phyloP scores from a whole-genome alignment of 2,888 invertebrate genomes.

The Rhagium mordax region DNA sequence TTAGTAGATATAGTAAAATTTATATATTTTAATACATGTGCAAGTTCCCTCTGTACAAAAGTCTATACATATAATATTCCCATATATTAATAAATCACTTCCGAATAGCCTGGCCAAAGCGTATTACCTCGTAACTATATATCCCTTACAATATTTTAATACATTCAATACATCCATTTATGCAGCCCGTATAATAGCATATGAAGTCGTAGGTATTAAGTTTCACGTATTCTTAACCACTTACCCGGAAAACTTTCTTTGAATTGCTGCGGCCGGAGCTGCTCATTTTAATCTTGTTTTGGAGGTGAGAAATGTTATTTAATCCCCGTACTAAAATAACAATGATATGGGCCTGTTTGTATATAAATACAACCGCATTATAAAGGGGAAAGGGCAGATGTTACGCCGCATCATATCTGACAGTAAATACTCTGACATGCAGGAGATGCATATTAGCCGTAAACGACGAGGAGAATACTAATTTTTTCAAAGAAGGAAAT shows the following conservation, averaged over 20 bases:
- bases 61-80: too few species aligned
- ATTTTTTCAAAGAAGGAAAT: too few species aligned
- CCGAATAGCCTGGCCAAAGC: not conserved
- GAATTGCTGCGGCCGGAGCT: slow-evolving; percentile 46
- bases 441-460: not conserved
- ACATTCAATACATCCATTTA: not conserved
- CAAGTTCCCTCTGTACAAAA: too few species aligned
- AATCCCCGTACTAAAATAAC: slow-evolving; percentile 52
- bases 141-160: not conserved
- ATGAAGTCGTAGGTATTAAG: slow-evolving; percentile 39
- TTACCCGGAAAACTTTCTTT: slow-evolving; percentile 47
- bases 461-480: not conserved
- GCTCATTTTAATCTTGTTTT: slow-evolving; percentile 59
- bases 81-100: too few species aligned
- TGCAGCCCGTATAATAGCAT: slow-evolving; percentile 25
- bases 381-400: slow-evolving; percentile 21
- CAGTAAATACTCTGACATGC: slow-evolving; percentile 1
- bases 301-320: slow-evolving; percentile 57
- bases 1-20: too few species aligned
- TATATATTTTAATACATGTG: too few species aligned
- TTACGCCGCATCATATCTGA: slow-evolving; percentile 8
- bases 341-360: slow-evolving; percentile 22
- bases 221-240: slow-evolving; percentile 40
- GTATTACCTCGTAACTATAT: not conserved
- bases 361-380: slow-evolving; percentile 18